Evolutionary conservation across 2,888 invertebrate genomes (phyloP).

Genomic region (Ctenicera cuprea): DNA sequence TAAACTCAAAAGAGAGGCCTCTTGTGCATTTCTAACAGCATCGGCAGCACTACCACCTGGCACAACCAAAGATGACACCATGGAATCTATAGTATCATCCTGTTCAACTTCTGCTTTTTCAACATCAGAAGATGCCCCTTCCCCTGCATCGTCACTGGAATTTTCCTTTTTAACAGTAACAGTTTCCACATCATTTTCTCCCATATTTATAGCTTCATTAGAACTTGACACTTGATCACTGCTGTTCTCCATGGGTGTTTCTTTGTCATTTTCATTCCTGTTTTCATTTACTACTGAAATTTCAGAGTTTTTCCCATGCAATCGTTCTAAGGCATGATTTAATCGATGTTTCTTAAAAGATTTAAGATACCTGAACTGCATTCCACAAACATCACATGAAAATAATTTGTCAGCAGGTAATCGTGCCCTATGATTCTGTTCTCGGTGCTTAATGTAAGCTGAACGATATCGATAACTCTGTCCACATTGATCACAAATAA

Average conservation of each 20-base stretch:
- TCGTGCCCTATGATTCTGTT: conserved; percentile 91
- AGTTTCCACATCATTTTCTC: conserved; percentile 69
- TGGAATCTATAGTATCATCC: conserved; percentile 85
- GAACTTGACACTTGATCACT: conserved; percentile 72
- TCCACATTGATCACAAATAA: conserved; percentile 93
- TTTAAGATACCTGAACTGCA: conserved; percentile 93
- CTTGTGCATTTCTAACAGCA: conserved; percentile 73
- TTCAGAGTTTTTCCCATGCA: conserved; percentile 80
- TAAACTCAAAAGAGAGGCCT: conserved; percentile 79
- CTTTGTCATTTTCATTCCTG: conserved; percentile 55
- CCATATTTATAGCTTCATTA: conserved; percentile 71
- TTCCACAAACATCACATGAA: conserved; percentile 93
- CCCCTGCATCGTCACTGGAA: conserved; percentile 66
- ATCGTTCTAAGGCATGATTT: conserved; percentile 89
- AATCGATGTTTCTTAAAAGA: conserved; percentile 93
- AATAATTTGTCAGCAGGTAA: conserved; percentile 92
- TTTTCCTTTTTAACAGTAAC: conserved; percentile 62
- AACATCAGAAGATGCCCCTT: conserved; percentile 66
- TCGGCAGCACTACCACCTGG: conserved; percentile 72
- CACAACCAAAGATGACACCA: conserved; percentile 70
- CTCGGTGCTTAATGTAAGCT: conserved; percentile 88
- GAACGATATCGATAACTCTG: conserved; percentile 91
- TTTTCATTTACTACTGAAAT: conserved; percentile 57
- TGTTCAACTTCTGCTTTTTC: conserved; percentile 73
- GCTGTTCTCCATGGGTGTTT: conserved; percentile 63